These are phyloP conservation scores for Oreonectes daqikongensis DNA, from an alignment of 2,797 vertebrate species.

Conservation along the genomic window DNA sequence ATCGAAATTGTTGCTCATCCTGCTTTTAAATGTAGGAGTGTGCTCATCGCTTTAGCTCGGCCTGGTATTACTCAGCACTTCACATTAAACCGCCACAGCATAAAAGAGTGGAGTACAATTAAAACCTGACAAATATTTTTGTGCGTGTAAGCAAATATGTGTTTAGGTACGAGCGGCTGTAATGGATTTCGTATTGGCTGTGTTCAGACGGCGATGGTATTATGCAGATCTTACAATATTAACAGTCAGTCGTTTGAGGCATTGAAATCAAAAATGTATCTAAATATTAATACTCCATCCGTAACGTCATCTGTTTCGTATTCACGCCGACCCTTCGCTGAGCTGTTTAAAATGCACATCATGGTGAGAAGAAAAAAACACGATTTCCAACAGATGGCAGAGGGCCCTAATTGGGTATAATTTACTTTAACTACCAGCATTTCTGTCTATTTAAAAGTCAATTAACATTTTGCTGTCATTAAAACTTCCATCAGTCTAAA, in stretches of 20 bases:
- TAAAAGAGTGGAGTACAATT: neutral
- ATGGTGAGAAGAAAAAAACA: slow-evolving; percentile 47
- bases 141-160: neutral
- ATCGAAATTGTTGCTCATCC: slow-evolving; percentile 47
- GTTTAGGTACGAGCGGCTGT: neutral
- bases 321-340: slow-evolving; percentile 5
- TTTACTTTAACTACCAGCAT: slow-evolving; percentile 63
- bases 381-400: slow-evolving; percentile 59
- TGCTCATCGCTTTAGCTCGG: neutral
- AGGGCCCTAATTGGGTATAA: slow-evolving; percentile 60
- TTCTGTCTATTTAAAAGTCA: slow-evolving; percentile 65
- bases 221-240: slow-evolving; percentile 12
- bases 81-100: neutral
- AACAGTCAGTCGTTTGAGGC: slow-evolving; percentile 1
- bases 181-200: neutral
- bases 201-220: slow-evolving; percentile 1
- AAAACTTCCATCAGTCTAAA: slow-evolving; percentile 62
- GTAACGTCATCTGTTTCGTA: slow-evolving; percentile 1
- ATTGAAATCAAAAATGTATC: slow-evolving; percentile 2
- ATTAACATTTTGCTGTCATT: slow-evolving; percentile 62
- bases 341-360: slow-evolving; percentile 59
- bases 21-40: slow-evolving; percentile 37
- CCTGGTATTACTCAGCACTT: slow-evolving; percentile 24
- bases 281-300: neutral
- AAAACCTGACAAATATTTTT: neutral